Evolutionary conservation across 1,140 invertebrate genomes (phyloP).

Genomic region (Acromyrmex echinatior): DNA sequence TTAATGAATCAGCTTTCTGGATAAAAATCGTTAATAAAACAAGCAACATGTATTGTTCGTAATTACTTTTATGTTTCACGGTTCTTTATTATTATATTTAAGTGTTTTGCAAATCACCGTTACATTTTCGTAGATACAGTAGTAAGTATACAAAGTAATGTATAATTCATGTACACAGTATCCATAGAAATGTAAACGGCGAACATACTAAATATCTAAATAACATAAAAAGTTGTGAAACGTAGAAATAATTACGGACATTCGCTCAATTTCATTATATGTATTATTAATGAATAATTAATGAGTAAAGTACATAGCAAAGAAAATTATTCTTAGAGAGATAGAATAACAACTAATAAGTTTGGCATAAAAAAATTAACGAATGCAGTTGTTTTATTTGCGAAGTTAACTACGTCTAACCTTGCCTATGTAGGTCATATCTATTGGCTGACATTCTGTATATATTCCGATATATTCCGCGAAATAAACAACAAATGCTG

Average conservation of each 20-base stretch:
- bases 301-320: not conserved
- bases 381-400: slow-evolving; percentile 25
- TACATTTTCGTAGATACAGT: not conserved
- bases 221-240: not conserved
- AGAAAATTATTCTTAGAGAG: not conserved
- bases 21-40: not conserved
- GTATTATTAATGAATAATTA: not conserved
- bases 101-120: not conserved
- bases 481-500: slow-evolving; percentile 43
- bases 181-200: not conserved
- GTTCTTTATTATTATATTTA: not conserved
- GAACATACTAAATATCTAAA: not conserved
- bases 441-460: slow-evolving; percentile 20
- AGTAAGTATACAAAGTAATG: not conserved
- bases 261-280: not conserved
- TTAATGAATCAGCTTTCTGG: not conserved
- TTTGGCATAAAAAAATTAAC: not conserved
- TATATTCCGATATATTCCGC: slow-evolving; percentile 2
- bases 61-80: not conserved
- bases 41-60: not conserved
- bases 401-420: slow-evolving; percentile 18
- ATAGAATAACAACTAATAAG: too few relatives aligned
- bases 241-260: not conserved
- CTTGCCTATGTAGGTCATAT: slow-evolving; percentile 34
- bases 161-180: not conserved